Evolutionary conservation across 2,797 vertebrate species (phyloP).

Genomic region (Hippocampus kuda): DNA sequence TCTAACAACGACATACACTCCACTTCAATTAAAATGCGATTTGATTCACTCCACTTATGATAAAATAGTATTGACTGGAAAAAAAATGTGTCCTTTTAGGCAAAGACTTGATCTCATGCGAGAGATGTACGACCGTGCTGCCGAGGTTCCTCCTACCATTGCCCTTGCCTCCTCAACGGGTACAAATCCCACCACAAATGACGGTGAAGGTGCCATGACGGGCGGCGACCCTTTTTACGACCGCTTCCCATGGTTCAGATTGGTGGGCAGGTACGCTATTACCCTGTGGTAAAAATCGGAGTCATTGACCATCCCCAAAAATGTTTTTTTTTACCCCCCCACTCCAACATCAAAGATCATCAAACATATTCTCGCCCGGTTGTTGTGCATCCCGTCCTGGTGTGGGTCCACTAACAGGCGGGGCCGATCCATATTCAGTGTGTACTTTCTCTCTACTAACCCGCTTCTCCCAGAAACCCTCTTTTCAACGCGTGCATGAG

Average conservation of each 20-base stretch:
- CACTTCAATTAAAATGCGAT: too few species aligned
- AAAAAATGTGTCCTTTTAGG: slow-evolving; percentile 55
- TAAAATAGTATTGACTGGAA: neutral
- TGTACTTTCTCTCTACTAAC: slow-evolving; percentile 81
- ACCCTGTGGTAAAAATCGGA: neutral
- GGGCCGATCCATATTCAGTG: slow-evolving; percentile 35
- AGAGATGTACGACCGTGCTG: slow-evolving; percentile 94
- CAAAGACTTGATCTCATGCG: slow-evolving; percentile 94
- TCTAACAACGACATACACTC: too few species aligned
- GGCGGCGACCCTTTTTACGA: slow-evolving; percentile 97
- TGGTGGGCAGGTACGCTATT: slow-evolving; percentile 84
- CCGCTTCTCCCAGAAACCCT: slow-evolving; percentile 92
- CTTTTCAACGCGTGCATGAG: slow-evolving; percentile 99
- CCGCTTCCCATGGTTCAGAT: slow-evolving; percentile 97
- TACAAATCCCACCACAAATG: slow-evolving; percentile 55
- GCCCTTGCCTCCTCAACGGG: neutral
- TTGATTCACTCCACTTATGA: too few species aligned
- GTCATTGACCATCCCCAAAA: neutral
- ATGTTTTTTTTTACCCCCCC: neutral
- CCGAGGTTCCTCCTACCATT: slow-evolving; percentile 81
- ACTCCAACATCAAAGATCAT: neutral
- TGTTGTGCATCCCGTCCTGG: slow-evolving; percentile 10
- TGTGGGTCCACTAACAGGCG: slow-evolving; percentile 36
- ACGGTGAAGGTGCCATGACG: slow-evolving; percentile 84
- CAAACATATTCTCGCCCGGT: neutral